A percentile compares a stretch with the other conserved stretches of the same genome.
These are phyloP conservation scores for Pemphigus obesinymphae DNA, from an alignment of 1,140 invertebrate species.

Conservation along the genomic window DNA sequence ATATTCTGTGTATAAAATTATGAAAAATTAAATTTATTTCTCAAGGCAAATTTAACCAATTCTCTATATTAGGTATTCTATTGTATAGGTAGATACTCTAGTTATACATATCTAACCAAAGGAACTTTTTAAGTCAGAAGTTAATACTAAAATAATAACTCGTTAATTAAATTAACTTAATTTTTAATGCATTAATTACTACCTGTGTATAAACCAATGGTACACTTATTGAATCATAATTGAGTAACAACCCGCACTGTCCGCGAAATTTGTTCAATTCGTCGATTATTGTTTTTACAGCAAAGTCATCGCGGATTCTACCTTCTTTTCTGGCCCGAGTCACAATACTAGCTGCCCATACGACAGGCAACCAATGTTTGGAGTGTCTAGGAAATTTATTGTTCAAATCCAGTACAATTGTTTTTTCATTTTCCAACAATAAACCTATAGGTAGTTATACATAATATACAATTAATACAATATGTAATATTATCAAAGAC, in stretches of 20 bases:
- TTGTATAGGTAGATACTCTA: too few species aligned
- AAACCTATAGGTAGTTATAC: too few species aligned
- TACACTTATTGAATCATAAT: slow-evolving; percentile 87
- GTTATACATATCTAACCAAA: too few species aligned
- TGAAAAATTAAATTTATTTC: too few species aligned
- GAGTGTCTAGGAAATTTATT: slow-evolving; percentile 78
- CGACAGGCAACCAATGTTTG: slow-evolving; percentile 91
- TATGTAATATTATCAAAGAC: background rate
- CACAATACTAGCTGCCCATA: slow-evolving; percentile 87
- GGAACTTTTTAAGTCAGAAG: too few species aligned
- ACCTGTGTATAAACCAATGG: slow-evolving; percentile 91
- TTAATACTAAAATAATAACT: too few species aligned
- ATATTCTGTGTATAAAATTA: too few species aligned
- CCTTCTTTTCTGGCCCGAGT: slow-evolving; percentile 83
- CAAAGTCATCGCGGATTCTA: slow-evolving; percentile 85
- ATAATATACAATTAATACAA: background rate
- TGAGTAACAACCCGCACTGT: slow-evolving; percentile 71
- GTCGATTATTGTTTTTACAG: slow-evolving; percentile 84
- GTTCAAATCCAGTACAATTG: slow-evolving; percentile 73
- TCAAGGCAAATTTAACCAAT: too few species aligned
- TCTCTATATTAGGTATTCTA: too few species aligned
- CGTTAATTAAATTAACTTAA: too few species aligned
- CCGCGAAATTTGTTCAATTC: slow-evolving; percentile 84
- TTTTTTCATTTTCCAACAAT: slow-evolving; percentile 79
- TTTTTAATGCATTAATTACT: too few species aligned